Evolutionary conservation across 2,888 invertebrate genomes (phyloP), one percentile per base, ranked within the genome.

Genomic region (Ichneumon xanthorius): DNA sequence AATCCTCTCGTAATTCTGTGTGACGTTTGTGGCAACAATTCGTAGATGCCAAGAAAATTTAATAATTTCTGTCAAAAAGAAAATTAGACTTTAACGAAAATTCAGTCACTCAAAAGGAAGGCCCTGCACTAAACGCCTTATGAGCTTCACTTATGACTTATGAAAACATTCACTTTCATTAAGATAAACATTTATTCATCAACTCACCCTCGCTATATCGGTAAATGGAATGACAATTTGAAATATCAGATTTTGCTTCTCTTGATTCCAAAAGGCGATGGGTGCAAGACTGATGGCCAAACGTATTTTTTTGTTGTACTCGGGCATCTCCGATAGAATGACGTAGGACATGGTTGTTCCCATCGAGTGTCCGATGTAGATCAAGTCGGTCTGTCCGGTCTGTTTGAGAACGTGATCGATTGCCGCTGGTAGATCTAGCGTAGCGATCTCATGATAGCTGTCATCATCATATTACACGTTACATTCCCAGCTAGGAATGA

Each of bases 281-380:
- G 63, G 63, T 37, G 63, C 63, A 33, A 65, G 33, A 33, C 33
- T n/a, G 33, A 65, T 33, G 33, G 33, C 4, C 33, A 65, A 37
- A 65, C 63, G 63, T 5, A 65, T 5, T 84, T 96, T 95, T 0
- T 88, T 63, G 90, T 97, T 97, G 89, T 96, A 97, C 89, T 96
- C 95, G 0, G 96, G 96, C 88, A 95, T 94, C 9, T 95, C 95
- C 0, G 97, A 96, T 58, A 97, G 94, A 88, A 97, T 94, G 1
- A 96, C 14, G 53, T 53, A 53, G 4, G 19, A 19, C 6, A 7
- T 19, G n/a, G 53, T 53, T 7, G 53, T 53, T 6, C 53, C 53
- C 53, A 19, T 98, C 0, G 98, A 98, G 94, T 99, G 98, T 0
- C 99, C 99, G 61, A 98, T 95, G 92, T 98, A 99, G 89, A 96